A percentile compares a stretch with the other conserved stretches of the same genome.
phyloP scores from a whole-genome alignment of 2,888 invertebrate species.

The Sphaerophoria taeniata region DNA sequence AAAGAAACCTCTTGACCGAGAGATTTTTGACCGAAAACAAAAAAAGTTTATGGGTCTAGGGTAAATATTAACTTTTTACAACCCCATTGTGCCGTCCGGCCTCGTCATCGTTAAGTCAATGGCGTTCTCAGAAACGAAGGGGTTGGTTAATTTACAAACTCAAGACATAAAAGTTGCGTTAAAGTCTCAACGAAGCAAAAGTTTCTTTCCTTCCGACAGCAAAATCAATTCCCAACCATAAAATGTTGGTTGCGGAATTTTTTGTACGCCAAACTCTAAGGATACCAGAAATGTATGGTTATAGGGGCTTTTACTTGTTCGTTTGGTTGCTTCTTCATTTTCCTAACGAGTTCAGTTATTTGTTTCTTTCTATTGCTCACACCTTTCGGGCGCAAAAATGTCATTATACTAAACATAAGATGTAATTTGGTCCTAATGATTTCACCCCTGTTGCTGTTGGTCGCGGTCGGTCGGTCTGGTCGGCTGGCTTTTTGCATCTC shows the following conservation, averaged over 20 bases:
- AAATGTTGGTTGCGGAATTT: constrained; percentile 51
- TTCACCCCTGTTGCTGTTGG: constrained; percentile 17
- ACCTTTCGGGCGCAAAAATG: constrained; percentile 25
- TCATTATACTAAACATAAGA: constrained; percentile 59
- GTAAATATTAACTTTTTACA: constrained; percentile 57
- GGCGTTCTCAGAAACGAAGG: constrained; percentile 1
- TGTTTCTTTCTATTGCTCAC: constrained; percentile 16
- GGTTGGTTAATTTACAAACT: constrained; percentile 63
- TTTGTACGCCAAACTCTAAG: constrained; percentile 48
- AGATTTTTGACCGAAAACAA: neutral
- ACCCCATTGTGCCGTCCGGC: neutral
- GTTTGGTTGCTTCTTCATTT: neutral
- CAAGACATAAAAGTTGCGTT: constrained; percentile 48
- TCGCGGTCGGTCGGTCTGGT: too few species aligned
- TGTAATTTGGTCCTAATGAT: constrained; percentile 72
- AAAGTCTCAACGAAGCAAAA: constrained; percentile 24
- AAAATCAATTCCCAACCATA: constrained; percentile 66
- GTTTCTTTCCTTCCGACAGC: constrained; percentile 24
- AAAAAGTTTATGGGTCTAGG: constrained; percentile 10
- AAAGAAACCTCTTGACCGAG: constrained; percentile 34
- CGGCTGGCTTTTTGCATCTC: constrained; percentile 60
- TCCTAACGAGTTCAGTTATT: constrained; percentile 55
- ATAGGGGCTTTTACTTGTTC: constrained; percentile 5
- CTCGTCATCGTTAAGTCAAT: too few species aligned
- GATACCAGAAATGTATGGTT: constrained; percentile 59